Base-by-base conservation (phyloP, 2,113 vertebrate species). In the Epinephelus moara region DNA sequence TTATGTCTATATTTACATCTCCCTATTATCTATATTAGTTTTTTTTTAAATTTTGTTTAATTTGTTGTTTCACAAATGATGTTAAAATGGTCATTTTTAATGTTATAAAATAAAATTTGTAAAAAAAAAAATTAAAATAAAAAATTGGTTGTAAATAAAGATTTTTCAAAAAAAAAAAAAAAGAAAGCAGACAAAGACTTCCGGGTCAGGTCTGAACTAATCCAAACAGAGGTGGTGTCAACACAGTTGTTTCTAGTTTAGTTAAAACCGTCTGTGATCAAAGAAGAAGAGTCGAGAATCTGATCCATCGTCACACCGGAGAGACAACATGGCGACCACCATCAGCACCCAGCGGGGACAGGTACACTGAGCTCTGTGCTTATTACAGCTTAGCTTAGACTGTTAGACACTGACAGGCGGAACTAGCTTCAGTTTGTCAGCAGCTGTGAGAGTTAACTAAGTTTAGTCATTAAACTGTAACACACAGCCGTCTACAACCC, bases 281-380 rank as follows among this genome's bases (percentile, higher is more conserved):
- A n/a, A 70, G 68, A 84, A 37, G 6, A 62, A 4, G 33, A 37
- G 33, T 1, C 17, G 1, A 52, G 30, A 61, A 8, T 40, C 1
- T 4, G 0, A 50, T 30, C 25, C 4, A 15, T 1, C 4, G 8
- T 37, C 3, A 49, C 14, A 12, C 2, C 18, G 25, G 63, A 25
- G 33, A 67, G 23, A 60, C 64, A 70, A 66, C 68, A 95, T 95
- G 95, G 91, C 94, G 33, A 94, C 91, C 30, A 95, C 92, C 49
- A 80, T 95, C 70, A 95, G 91, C 82, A 95, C 95, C 0, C 94
- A 95, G 82, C 81, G 95, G 61, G 95, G 95, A 78, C 94, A 95
- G 93, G 95, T n/a, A 19, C 6, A 53, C 18, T 4, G 33, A 37
- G 33, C 33, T 8, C 33, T 4, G 33, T 6, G 33, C 6, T 37